Evolutionary conservation across 1,140 invertebrate species (phyloP), one percentile per base, ranked within the genome.

Genomic region (Caenorhabditis brenneri): DNA sequence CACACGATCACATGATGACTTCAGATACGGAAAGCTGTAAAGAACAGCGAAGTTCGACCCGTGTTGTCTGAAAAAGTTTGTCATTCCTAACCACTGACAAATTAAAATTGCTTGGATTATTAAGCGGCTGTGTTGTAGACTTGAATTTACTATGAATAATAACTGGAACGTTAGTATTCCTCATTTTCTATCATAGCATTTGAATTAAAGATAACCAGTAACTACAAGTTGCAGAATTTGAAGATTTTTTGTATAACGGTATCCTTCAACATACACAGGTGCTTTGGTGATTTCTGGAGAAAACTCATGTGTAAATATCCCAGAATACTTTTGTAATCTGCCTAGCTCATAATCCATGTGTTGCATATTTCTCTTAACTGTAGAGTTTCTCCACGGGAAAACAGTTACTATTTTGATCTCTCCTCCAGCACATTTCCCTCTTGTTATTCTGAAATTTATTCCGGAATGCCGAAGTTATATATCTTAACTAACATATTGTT

Each of bases 271-370:
- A 19, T 10, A 74, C 65, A 74, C n/a, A 2, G 65, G 33, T 24
- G 27, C 27, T 24, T 74, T 74, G 6, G 65, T 74, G 1, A 74
- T 74, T 74, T 74, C 65, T 16, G 65, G 36, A n/a, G 29, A 74
- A 74, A 74, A 74, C 36, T 74, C 65, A n/a, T 39, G 42, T 24
- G 65, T 74, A 19, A 36, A 74, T 6, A 74, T 42, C 5, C 65
- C 65, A 24, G 65, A 74, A 74, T 74, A 74, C 65, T 74, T 74
- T 42, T 74, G 65, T 15, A 74, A n/a, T n/a, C 65, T 74, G 36
- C 65, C 24, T 15, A 74, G 24, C 65, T 74, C 65, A n/a, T 74
- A 74, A 42, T 74, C 65, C 65, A 74, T 74, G 24, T 74, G 65
- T 12, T 24, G 1, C 36, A 74, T 74, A 19, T 74, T 74, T 24